Evolutionary conservation across 2,797 vertebrate species (phyloP).

Genomic region (Periparus ater): DNA sequence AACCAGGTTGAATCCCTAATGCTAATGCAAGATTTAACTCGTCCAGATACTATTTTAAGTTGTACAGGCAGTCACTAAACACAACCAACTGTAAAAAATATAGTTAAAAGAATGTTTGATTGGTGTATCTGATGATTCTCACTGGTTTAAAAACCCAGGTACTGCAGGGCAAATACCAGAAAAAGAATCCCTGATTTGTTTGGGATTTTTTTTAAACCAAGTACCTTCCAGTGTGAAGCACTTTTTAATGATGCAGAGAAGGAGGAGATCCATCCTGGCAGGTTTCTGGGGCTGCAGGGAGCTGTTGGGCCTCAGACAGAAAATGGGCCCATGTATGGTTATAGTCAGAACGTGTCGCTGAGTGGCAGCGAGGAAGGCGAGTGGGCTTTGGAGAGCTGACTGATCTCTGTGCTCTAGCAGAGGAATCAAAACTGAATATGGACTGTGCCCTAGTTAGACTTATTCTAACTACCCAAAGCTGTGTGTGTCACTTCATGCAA

Average conservation of each 20-base stretch:
- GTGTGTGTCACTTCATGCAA: neutral
- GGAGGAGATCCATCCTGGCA: neutral
- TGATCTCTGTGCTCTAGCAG: neutral
- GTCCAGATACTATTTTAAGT: neutral
- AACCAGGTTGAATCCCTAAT: neutral
- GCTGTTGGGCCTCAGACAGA: neutral
- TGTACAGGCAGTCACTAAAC: neutral
- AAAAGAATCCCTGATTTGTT: neutral
- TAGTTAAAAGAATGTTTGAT: fast-evolving
- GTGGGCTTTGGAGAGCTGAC: constrained; percentile 13
- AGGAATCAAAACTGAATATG: neutral
- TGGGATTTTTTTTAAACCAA: neutral
- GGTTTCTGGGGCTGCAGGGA: constrained; percentile 3
- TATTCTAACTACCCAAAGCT: neutral
- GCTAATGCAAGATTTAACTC: neutral
- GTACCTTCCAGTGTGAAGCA: neutral
- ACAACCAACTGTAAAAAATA: neutral
- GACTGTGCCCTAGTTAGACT: constrained; percentile 20
- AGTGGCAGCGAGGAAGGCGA: neutral
- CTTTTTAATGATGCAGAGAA: neutral
- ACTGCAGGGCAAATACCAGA: neutral
- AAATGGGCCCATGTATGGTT: constrained; percentile 43
- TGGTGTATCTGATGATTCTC: neutral
- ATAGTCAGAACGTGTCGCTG: neutral
- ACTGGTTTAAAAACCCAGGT: neutral